Evolutionary conservation across 1,140 invertebrate species (phyloP).

Genomic region (Plodia interpunctella): DNA sequence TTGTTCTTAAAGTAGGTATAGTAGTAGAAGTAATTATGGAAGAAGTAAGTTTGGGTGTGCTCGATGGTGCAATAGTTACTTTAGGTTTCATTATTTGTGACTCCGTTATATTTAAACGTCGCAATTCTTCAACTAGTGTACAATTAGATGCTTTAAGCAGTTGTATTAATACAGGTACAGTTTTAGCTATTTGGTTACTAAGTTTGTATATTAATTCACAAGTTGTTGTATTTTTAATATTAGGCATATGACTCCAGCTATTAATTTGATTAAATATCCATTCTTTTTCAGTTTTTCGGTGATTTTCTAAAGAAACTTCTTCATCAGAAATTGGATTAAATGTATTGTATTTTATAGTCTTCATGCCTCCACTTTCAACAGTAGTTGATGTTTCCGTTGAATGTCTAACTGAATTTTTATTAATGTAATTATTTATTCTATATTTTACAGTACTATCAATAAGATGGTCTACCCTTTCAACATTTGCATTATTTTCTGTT

Average conservation of each 20-base stretch:
- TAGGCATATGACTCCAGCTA: neutral
- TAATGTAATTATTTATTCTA: neutral
- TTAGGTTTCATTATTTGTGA: constrained; percentile 5
- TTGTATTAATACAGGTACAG: neutral
- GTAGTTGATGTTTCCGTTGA: neutral
- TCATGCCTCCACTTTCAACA: constrained; percentile 2
- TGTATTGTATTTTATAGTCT: constrained; percentile 33
- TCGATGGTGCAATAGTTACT: neutral
- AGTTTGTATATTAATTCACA: constrained; percentile 11
- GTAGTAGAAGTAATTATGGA: neutral
- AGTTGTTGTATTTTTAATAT: neutral
- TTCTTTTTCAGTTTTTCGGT: neutral
- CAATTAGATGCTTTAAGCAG: constrained; percentile 6
- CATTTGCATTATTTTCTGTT: too few species aligned
- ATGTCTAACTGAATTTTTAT: neutral
- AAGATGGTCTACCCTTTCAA: too few species aligned
- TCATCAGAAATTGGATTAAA: constrained; percentile 32
- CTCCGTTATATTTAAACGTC: neutral
- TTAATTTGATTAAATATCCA: neutral
- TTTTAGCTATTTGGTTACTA: constrained; percentile 8
- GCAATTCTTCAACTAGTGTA: neutral
- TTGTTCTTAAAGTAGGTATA: neutral
- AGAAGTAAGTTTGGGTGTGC: too few species aligned
- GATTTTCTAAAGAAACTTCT: constrained; percentile 16
- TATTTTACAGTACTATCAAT: neutral